Conservation (phyloP, 1,140 invertebrate species). For the Glomeris maerens region DNA sequence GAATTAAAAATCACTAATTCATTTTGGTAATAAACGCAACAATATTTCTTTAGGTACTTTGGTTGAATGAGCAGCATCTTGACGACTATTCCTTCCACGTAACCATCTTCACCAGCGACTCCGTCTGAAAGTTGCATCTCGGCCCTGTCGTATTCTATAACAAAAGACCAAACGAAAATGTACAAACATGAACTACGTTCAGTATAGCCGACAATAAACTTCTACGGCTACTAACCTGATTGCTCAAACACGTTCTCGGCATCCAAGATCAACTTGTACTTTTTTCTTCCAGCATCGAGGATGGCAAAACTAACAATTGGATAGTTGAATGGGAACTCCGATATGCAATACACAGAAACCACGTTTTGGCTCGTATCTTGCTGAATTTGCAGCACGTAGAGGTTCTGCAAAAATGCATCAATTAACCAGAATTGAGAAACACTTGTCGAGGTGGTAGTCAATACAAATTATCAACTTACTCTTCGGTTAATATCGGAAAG, state of each 20-base stretch:
- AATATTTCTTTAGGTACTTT: conserved; percentile 35
- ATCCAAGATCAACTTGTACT: conserved; percentile 19
- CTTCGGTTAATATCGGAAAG: conserved; percentile 63
- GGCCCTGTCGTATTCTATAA: no score
- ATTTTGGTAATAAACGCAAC: conserved; percentile 2
- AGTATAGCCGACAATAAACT: neutral
- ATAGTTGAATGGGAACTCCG: conserved; percentile 65
- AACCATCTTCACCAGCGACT: no score
- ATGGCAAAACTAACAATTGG: conserved; percentile 75
- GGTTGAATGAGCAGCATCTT: conserved; percentile 73
- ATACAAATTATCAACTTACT: conserved; percentile 20
- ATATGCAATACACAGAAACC: conserved; percentile 48
- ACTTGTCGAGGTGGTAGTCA: conserved; percentile 26
- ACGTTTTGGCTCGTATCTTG: conserved; percentile 39
- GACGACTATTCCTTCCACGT: conserved; percentile 38
- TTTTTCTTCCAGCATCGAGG: conserved; percentile 48
- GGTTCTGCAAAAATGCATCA: conserved; percentile 31
- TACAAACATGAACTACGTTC: no score
- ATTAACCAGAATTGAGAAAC: conserved; percentile 13
- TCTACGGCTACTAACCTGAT: neutral
- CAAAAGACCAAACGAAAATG: no score
- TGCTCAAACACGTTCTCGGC: conserved; percentile 21
- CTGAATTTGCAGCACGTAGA: conserved; percentile 61
- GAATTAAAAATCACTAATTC: neutral
- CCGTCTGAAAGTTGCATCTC: no score